These are phyloP conservation scores for Pterostichus niger DNA, from an alignment of 2,888 invertebrate species.

Conservation along the genomic window DNA sequence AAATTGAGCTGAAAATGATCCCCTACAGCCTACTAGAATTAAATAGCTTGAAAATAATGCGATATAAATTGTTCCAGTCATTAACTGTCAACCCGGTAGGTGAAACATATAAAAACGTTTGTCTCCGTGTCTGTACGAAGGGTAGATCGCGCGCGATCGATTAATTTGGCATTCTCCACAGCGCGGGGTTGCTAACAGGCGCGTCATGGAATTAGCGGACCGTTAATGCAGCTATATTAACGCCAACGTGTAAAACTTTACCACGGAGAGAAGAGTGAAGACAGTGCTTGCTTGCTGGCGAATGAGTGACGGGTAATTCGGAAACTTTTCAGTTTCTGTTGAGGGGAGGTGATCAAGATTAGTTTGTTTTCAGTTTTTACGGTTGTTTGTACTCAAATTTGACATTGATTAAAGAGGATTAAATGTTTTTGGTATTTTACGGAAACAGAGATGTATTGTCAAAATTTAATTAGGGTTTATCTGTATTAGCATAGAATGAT, in stretches of 20 bases:
- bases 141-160: not conserved
- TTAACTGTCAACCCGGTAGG: constrained; percentile 3
- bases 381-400: not conserved
- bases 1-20: constrained; percentile 22
- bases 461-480: too few relatives aligned
- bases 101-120: constrained; percentile 9
- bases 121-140: not conserved
- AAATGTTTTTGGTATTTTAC: not conserved
- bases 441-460: not conserved
- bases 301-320: not conserved
- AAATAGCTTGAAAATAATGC: constrained; percentile 25
- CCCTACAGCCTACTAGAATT: not conserved
- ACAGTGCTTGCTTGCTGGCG: not conserved
- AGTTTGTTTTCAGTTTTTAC: constrained; percentile 14
- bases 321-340: not conserved
- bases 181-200: constrained; percentile 5
- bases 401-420: constrained; percentile 29
- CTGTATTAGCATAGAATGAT: too few relatives aligned
- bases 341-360: not conserved
- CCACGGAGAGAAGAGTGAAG: not conserved
- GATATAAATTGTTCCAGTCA: constrained; percentile 41
- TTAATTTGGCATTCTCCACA: constrained; percentile 27
- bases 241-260: not conserved
- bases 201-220: constrained; percentile 5
- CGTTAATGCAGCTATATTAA: not conserved